Base-by-base conservation (phyloP, 2,113 vertebrate genomes). In the Myanophis thanlyinensis region DNA sequence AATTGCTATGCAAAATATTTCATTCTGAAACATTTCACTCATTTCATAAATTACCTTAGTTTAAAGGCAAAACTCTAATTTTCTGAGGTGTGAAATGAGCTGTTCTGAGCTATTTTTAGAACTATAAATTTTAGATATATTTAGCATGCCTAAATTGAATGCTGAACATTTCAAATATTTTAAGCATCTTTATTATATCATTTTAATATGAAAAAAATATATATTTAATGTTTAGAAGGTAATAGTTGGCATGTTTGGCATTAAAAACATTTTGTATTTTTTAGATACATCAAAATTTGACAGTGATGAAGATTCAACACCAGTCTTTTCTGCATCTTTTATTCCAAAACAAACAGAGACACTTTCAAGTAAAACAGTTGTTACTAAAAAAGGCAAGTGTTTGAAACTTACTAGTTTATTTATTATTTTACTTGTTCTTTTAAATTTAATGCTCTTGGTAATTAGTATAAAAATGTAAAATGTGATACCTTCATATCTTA, bases 241-340 rank as follows among this genome's bases (percentile, higher is more conserved):
- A 40, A 22, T 80, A 5, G 5, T 73, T 20, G 35, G 48, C 13
- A 73, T 87, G 44, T 27, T 4, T 87, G 48, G 87, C 92, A 25
- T 56, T 91, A 51, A 95, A 53, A 94, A 85, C 47, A 92, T 95
- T 92, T 96, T 89, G 95, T 96, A 91, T 92, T 87, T 96, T 96
- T 90, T 94, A 99, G 99, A 99, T 90, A 97, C 96, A 85, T 98
- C 97, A 95, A 99, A 98, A 97, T 98, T 98, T 12, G 98, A 99
- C 96, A 99, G 98, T 49, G 98, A 99, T 30, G 98, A 98, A 91
- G 97, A 98, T 95, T 97, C 97, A 90, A 89, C 96, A 86, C 98
- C 98, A 4, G 96, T 98, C 59, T 99, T 98, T 97, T 98, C 99
- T 89, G 98, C 99, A 0, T 98, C 98, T 95, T 98, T 98, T 98